Evolutionary conservation across 2,888 invertebrate species (phyloP).

Genomic region (Drosophila pseudotakahashii): DNA sequence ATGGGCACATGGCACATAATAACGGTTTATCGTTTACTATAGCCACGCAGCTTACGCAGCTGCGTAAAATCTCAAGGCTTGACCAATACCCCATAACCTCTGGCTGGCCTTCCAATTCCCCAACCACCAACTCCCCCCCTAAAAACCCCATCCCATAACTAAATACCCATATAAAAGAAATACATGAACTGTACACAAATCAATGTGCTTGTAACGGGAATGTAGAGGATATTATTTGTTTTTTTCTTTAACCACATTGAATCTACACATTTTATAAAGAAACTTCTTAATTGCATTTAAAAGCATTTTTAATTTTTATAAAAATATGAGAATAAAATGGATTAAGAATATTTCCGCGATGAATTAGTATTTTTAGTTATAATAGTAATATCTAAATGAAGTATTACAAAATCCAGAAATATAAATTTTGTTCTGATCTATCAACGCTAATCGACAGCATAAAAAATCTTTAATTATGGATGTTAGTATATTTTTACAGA

Average conservation of each 20-base stretch:
- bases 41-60: constrained; percentile 73
- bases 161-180: constrained; percentile 40
- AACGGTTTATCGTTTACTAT: constrained; percentile 68
- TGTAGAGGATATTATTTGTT: constrained; percentile 32
- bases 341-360: too few species aligned
- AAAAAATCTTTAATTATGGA: too few species aligned
- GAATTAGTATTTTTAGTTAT: too few species aligned
- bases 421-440: too few species aligned
- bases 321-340: too few species aligned
- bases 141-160: constrained; percentile 19
- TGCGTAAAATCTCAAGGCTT: constrained; percentile 76
- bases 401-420: too few species aligned
- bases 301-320: too few species aligned
- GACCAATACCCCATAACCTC: constrained; percentile 68
- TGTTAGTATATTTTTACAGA: too few species aligned
- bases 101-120: constrained; percentile 28
- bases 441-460: too few species aligned
- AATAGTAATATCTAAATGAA: too few species aligned
- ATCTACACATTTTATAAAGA: too few species aligned
- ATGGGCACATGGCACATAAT: constrained; percentile 54
- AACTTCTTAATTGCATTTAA: too few species aligned
- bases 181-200: constrained; percentile 11
- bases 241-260: not conserved
- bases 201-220: constrained; percentile 2
- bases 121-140: not conserved